Evolutionary conservation across 2,888 invertebrate species (phyloP).

Genomic region (Anorthoa munda): DNA sequence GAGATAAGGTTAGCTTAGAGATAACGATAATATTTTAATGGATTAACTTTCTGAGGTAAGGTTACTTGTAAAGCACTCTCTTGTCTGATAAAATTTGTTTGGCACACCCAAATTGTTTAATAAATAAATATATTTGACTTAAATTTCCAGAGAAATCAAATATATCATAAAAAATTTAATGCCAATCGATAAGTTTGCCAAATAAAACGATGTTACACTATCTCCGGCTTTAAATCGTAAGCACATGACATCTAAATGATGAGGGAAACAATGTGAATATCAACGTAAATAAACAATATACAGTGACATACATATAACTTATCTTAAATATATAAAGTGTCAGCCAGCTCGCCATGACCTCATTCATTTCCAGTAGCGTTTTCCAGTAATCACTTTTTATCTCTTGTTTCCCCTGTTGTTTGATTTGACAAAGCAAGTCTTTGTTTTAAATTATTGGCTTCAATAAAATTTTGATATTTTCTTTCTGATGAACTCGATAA

Average conservation of each 20-base stretch:
- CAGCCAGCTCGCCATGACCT: constrained; percentile 58
- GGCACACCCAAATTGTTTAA: not conserved
- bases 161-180: not conserved
- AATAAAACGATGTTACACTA: not conserved
- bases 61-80: constrained; percentile 3
- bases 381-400: constrained; percentile 55
- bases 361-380: constrained; percentile 58
- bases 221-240: constrained; percentile 1
- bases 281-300: constrained; percentile 26
- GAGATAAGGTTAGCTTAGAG: constrained; percentile 15
- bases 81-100: constrained; percentile 16
- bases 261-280: constrained; percentile 10
- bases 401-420: constrained; percentile 22
- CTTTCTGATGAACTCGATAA: not conserved
- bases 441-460: not conserved
- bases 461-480: not conserved
- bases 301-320: constrained; percentile 46
- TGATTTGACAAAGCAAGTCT: constrained; percentile 7
- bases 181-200: not conserved
- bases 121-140: not conserved
- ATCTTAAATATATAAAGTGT: constrained; percentile 57
- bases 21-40: constrained; percentile 23
- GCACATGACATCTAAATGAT: not conserved
- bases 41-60: constrained; percentile 18
- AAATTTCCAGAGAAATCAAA: too few species aligned